Conservation (phyloP, 2,797 vertebrate genomes). For the Coccyzus lansbergi region DNA sequence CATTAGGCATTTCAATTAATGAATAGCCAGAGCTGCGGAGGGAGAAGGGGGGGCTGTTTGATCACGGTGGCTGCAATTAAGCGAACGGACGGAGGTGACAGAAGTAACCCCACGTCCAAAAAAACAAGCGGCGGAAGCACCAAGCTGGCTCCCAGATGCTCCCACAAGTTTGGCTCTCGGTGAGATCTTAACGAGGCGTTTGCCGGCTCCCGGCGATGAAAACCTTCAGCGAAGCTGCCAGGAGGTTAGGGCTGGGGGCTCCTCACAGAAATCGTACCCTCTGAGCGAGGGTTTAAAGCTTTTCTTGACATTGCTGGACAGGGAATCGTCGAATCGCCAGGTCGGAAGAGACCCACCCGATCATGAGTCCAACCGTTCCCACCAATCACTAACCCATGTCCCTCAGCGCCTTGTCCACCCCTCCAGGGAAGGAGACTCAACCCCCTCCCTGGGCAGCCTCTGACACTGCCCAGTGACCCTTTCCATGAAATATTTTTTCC, state of each 20-base stretch:
- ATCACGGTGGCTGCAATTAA: background rate
- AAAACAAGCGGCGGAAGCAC: background rate
- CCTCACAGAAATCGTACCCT: background rate
- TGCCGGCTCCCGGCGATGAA: background rate
- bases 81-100: background rate
- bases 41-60: background rate
- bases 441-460: too few species aligned
- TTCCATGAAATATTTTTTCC: too few species aligned
- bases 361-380: too few species aligned
- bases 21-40: slow-evolving; percentile 70
- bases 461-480: too few species aligned
- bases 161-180: background rate
- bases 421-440: too few species aligned
- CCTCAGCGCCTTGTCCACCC: too few species aligned
- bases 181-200: background rate
- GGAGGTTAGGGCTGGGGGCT: background rate
- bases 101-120: background rate
- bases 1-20: slow-evolving; percentile 92
- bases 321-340: too few species aligned
- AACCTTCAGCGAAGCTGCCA: background rate
- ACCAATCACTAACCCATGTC: too few species aligned
- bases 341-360: too few species aligned
- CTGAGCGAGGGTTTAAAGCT: background rate
- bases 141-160: background rate
- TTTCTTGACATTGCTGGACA: background rate